phyloP scores from a whole-genome alignment of 2,113 vertebrate genomes.

The Antidorcas marsupialis region DNA sequence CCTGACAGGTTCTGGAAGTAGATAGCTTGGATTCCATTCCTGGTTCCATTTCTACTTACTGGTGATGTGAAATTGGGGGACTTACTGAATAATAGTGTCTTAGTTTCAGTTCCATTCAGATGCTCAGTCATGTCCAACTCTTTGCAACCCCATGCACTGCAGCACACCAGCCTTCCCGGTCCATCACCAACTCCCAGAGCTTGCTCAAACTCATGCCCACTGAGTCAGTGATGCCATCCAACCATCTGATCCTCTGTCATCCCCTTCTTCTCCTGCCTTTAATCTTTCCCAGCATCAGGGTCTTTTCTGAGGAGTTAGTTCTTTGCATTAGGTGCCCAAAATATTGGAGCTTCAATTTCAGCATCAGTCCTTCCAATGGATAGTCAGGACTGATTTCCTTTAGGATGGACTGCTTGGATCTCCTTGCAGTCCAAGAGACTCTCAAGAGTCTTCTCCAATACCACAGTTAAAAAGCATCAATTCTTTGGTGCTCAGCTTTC shows the following conservation, averaged over 20 bases:
- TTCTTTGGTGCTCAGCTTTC: background rate
- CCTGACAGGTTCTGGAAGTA: background rate
- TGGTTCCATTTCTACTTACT: background rate
- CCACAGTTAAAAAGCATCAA: background rate
- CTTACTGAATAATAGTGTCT: background rate
- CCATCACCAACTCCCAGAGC: background rate
- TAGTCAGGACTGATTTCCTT: background rate
- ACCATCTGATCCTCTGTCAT: background rate
- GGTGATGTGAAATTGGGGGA: background rate
- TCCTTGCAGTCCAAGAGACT: background rate
- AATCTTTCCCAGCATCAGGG: background rate
- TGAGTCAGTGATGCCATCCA: background rate
- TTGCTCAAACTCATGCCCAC: background rate
- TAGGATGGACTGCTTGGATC: background rate
- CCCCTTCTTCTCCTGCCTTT: background rate
- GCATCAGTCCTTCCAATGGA: background rate
- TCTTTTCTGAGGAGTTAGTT: background rate
- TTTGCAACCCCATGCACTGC: background rate
- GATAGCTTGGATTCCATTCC: background rate
- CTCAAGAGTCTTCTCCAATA: background rate
- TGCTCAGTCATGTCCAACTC: fast-evolving
- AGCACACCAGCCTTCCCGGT: background rate
- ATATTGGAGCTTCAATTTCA: background rate
- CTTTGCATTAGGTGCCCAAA: background rate
- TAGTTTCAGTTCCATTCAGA: background rate